A percentile compares a stretch with the other conserved stretches of the same genome.
Evolutionary conservation across 1,140 invertebrate genomes (phyloP).

Genomic region (Drosophila ercepeae): DNA sequence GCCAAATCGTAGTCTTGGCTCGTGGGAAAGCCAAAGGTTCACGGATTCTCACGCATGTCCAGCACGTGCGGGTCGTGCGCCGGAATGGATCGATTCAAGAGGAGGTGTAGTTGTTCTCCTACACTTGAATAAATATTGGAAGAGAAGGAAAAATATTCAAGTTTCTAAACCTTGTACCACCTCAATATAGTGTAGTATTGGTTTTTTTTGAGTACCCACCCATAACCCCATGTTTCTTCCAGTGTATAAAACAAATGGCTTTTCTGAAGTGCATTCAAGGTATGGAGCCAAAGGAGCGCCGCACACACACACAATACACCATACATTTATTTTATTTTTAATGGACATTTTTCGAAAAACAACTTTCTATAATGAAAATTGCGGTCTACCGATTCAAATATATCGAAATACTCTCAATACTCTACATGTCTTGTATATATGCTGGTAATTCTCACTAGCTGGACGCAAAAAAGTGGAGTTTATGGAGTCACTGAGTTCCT

Average conservation of each 20-base stretch:
- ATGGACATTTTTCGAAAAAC: conserved; percentile 63
- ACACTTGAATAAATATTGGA: not conserved
- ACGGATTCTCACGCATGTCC: conserved; percentile 81
- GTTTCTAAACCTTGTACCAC: no score
- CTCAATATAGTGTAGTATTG: no score
- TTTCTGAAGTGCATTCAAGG: conserved; percentile 76
- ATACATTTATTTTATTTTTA: conserved; percentile 47
- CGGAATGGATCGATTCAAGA: conserved; percentile 34
- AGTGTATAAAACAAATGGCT: not conserved
- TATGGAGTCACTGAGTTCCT: conserved; percentile 15
- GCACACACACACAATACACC: conserved; percentile 19
- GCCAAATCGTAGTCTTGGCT: conserved; percentile 49
- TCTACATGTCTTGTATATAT: conserved; percentile 1
- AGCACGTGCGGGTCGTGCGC: conserved; percentile 80
- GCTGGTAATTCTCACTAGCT: conserved; percentile 47
- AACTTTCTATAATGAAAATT: conserved; percentile 75
- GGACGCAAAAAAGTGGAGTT: conserved; percentile 35
- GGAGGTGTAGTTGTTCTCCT: conserved; percentile 17
- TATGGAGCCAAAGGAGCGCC: conserved; percentile 52
- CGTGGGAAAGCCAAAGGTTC: conserved; percentile 82
- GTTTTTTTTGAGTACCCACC: no score
- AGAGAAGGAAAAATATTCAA: conserved; percentile 24
- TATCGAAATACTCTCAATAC: conserved; percentile 23
- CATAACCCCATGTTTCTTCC: not conserved
- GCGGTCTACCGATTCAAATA: conserved; percentile 36